A percentile compares a stretch with the other conserved stretches of the same genome.
phyloP scores from a whole-genome alignment of 2,797 vertebrate genomes.

The Semotilus atromaculatus region DNA sequence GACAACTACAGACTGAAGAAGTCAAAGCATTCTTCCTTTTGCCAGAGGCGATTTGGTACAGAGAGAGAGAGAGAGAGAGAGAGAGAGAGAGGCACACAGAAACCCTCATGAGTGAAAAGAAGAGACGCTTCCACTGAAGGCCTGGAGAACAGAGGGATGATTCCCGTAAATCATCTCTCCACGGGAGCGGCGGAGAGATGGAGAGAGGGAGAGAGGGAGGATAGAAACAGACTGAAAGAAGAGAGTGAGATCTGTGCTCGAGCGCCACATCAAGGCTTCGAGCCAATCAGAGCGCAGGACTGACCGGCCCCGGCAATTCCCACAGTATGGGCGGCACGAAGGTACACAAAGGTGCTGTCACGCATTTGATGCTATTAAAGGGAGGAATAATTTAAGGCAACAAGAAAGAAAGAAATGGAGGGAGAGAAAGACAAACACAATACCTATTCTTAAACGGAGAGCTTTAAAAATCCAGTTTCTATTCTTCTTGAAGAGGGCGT shows the following conservation, averaged over 20 bases:
- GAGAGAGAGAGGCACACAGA: not conserved
- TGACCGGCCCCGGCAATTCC: slow-evolving; percentile 36
- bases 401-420: slow-evolving; percentile 4
- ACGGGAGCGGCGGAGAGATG: slow-evolving; percentile 21
- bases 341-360: slow-evolving; percentile 60
- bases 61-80: slow-evolving; percentile 15
- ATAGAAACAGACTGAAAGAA: slow-evolving; percentile 8
- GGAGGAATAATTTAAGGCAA: slow-evolving; percentile 57
- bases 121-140: slow-evolving; percentile 38
- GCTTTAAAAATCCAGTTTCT: slow-evolving; percentile 10
- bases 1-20: slow-evolving; percentile 48
- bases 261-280: slow-evolving; percentile 52
- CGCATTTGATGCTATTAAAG: slow-evolving; percentile 56
- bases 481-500: not conserved
- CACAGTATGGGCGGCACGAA: slow-evolving; percentile 48
- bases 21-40: slow-evolving; percentile 49
- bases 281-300: slow-evolving; percentile 41
- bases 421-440: slow-evolving; percentile 25
- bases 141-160: slow-evolving; percentile 47
- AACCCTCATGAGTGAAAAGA: slow-evolving; percentile 30
- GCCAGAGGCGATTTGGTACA: slow-evolving; percentile 50
- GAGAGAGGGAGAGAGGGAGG: slow-evolving; percentile 9
- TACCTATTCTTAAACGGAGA: slow-evolving; percentile 17
- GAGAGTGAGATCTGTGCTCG: slow-evolving; percentile 43
- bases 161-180: slow-evolving; percentile 48